These are phyloP conservation scores for Tortrix viridana DNA, from an alignment of 2,888 invertebrate species.

Conservation along the genomic window DNA sequence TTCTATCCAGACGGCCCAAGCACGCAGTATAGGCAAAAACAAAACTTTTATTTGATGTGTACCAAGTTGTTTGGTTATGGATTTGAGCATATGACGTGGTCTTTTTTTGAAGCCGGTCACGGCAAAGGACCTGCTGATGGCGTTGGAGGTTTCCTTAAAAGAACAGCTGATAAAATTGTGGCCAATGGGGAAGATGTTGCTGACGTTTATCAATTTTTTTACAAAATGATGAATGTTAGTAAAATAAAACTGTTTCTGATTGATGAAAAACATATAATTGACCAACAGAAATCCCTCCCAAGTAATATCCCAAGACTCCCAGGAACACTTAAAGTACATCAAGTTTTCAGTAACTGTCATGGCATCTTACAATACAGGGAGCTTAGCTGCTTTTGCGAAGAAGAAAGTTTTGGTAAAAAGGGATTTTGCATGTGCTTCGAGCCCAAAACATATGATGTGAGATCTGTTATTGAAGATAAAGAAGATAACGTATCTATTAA, in stretches of 20 bases:
- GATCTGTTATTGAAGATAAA: no score
- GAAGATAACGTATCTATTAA: no score
- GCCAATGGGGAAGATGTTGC: neutral
- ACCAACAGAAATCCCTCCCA: constrained; percentile 7
- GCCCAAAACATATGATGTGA: no score
- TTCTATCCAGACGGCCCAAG: neutral
- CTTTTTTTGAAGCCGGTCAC: constrained; percentile 11
- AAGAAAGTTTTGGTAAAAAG: neutral
- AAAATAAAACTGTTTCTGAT: no score
- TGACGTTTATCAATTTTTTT: neutral
- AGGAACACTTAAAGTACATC: no score
- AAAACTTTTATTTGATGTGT: constrained; percentile 6
- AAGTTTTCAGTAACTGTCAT: no score
- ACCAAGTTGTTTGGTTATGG: neutral
- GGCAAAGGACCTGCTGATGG: constrained; percentile 11
- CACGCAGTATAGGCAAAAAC: neutral
- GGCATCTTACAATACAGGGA: no score
- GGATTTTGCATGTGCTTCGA: no score
- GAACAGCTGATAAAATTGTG: neutral
- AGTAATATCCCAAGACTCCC: constrained; percentile 4
- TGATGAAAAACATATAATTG: neutral
- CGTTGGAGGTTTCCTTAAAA: constrained; percentile 1
- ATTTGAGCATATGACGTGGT: neutral
- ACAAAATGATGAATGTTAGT: no score
- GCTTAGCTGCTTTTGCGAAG: no score